Conservation (phyloP, 2,888 invertebrate species). For the Melinaea menophilus region DNA sequence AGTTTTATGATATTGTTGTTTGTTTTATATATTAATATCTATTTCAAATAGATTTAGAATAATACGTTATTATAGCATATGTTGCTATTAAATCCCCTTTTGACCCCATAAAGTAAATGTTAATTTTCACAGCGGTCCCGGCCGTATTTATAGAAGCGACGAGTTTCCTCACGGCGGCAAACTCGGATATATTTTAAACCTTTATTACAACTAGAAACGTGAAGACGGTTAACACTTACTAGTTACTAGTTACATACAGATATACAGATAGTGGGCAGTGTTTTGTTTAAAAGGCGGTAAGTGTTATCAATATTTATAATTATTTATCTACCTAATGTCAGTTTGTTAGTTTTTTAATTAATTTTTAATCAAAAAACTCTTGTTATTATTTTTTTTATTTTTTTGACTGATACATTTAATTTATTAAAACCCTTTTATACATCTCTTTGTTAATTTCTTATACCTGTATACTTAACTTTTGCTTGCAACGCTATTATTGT, state of each 20-base stretch:
- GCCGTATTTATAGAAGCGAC: slow-evolving; percentile 36
- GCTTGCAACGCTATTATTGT: too few species aligned
- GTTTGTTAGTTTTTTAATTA: too few species aligned
- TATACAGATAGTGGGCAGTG: slow-evolving; percentile 23
- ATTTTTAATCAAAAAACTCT: too few species aligned
- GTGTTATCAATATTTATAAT: slow-evolving; percentile 9
- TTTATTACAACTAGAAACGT: slow-evolving; percentile 37
- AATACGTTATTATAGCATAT: slow-evolving; percentile 1
- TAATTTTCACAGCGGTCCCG: slow-evolving; percentile 31
- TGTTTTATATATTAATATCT: too few species aligned
- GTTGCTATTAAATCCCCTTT: slow-evolving; percentile 5
- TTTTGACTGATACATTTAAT: too few species aligned
- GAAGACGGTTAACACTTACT: slow-evolving; percentile 34
- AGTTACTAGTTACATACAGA: slow-evolving; percentile 31
- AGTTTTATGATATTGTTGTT: too few species aligned
- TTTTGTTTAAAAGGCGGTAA: slow-evolving; percentile 29
- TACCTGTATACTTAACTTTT: too few species aligned
- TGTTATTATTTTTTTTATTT: too few species aligned
- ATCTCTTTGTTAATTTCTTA: too few species aligned
- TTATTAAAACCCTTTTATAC: too few species aligned
- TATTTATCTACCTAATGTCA: too few species aligned
- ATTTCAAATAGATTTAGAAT: background rate
- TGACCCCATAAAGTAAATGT: slow-evolving; percentile 32
- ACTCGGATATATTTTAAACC: slow-evolving; percentile 38
- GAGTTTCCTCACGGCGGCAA: slow-evolving; percentile 32